Percentiles rank a stretch among this genome's conserved stretches.
Evolutionary conservation across 2,797 vertebrate species (phyloP).

Genomic region (Podarcis lilfordi): DNA sequence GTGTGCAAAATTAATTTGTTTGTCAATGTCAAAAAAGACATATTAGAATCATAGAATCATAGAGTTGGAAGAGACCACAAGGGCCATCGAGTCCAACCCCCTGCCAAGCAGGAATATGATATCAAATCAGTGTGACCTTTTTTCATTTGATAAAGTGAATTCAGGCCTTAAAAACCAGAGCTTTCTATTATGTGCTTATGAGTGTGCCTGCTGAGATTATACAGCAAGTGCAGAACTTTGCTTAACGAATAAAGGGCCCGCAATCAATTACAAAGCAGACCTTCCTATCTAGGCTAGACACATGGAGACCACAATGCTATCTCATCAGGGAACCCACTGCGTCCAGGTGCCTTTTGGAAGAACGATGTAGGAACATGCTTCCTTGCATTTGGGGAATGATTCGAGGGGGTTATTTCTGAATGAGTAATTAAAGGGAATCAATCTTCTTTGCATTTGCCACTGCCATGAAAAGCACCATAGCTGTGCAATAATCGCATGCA

Average conservation of each 20-base stretch:
- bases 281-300: slow-evolving; percentile 65
- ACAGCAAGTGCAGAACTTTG: slow-evolving; percentile 47
- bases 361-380: slow-evolving; percentile 74
- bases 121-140: slow-evolving; percentile 28
- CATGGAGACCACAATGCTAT: slow-evolving; percentile 51
- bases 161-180: slow-evolving; percentile 37
- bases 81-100: too few species aligned
- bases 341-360: slow-evolving; percentile 71
- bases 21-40: neutral
- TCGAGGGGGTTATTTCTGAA: slow-evolving; percentile 75
- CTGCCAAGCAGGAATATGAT: slow-evolving; percentile 1
- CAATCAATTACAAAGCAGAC: slow-evolving; percentile 61
- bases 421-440: slow-evolving; percentile 86
- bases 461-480: slow-evolving; percentile 78
- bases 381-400: slow-evolving; percentile 74
- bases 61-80: too few species aligned
- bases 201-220: slow-evolving; percentile 51
- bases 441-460: slow-evolving; percentile 81
- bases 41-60: slow-evolving; percentile 4
- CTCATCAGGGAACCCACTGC: slow-evolving; percentile 70
- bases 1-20: neutral
- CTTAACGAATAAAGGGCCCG: slow-evolving; percentile 55
- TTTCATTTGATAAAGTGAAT: slow-evolving; percentile 29
- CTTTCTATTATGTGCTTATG: slow-evolving; percentile 47
- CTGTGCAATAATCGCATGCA: slow-evolving; percentile 80